Conservation (phyloP, 2,797 vertebrate species). For the Furcifer pardalis region DNA sequence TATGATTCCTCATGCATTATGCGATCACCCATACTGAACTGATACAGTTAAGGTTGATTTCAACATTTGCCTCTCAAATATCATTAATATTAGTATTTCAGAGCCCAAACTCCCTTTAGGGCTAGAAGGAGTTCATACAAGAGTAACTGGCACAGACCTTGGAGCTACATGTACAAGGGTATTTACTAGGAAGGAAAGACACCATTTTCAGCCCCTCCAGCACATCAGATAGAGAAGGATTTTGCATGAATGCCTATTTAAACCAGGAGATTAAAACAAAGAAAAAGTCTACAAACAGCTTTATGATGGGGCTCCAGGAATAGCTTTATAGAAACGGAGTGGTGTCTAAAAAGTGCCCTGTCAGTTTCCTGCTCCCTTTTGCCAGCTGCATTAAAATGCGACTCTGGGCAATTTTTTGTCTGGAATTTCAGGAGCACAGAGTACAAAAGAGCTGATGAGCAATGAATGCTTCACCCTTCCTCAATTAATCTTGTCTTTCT, state of each 20-base stretch:
- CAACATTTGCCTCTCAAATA: constrained; percentile 41
- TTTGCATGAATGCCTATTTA: constrained; percentile 51
- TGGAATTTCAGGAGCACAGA: constrained; percentile 79
- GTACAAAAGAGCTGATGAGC: constrained; percentile 85
- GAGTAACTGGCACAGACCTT: constrained; percentile 40
- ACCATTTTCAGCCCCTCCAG: background rate
- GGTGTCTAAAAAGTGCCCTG: constrained; percentile 76
- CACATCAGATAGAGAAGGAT: constrained; percentile 1
- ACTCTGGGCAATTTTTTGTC: constrained; percentile 74
- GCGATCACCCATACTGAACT: background rate
- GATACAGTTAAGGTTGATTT: constrained; percentile 23
- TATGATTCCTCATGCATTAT: background rate
- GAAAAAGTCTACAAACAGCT: constrained; percentile 38
- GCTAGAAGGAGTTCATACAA: constrained; percentile 34
- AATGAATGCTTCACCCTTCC: constrained; percentile 86
- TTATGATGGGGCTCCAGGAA: constrained; percentile 51
- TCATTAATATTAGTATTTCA: constrained; percentile 31
- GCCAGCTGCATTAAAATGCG: constrained; percentile 77
- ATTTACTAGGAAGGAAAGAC: background rate
- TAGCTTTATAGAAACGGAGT: constrained; percentile 64
- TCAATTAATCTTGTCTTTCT: constrained; percentile 98
- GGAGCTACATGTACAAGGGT: background rate
- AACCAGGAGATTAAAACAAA: constrained; percentile 38
- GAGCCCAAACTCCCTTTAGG: constrained; percentile 37
- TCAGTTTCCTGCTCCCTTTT: constrained; percentile 72